Evolutionary conservation across 2,797 vertebrate species (phyloP).

Genomic region (Rhyacichthys aspro): DNA sequence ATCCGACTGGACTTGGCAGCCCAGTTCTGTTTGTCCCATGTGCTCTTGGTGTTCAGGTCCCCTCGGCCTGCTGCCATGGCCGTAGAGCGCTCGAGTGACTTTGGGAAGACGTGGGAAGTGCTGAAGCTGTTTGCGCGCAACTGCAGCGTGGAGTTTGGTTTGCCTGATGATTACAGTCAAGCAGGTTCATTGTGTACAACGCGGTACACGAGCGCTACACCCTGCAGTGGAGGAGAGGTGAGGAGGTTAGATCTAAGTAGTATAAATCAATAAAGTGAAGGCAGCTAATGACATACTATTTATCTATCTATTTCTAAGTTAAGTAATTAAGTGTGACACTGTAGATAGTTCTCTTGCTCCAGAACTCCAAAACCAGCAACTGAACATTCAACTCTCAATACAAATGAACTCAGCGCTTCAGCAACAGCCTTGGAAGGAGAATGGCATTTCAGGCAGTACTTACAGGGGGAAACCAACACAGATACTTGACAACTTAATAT

Average conservation of each 20-base stretch:
- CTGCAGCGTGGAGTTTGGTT: conserved; percentile 84
- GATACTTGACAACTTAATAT: too few species aligned
- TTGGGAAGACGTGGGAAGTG: conserved; percentile 85
- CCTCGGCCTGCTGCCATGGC: conserved; percentile 87
- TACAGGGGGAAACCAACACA: too few species aligned
- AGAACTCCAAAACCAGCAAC: too few species aligned
- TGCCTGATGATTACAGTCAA: conserved; percentile 81
- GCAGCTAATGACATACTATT: too few species aligned
- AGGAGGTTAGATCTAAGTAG: conserved; percentile 17
- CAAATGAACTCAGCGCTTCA: too few species aligned
- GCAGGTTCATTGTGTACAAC: conserved; percentile 86
- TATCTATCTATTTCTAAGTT: too few species aligned
- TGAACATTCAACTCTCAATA: too few species aligned
- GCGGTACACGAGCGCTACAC: conserved; percentile 82
- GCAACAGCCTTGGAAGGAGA: too few species aligned
- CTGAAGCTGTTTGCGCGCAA: conserved; percentile 87
- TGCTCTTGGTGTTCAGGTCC: conserved; percentile 87
- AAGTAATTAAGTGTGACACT: too few species aligned
- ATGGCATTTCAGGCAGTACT: too few species aligned
- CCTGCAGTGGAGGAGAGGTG: conserved; percentile 90
- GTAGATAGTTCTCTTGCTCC: too few species aligned
- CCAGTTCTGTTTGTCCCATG: conserved; percentile 85
- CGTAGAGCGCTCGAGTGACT: conserved; percentile 86
- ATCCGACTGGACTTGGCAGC: conserved; percentile 87
- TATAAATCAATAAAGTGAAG: too few species aligned